Evolutionary conservation across 2,113 vertebrate genomes (phyloP).

Genomic region (Butorides virescens): DNA sequence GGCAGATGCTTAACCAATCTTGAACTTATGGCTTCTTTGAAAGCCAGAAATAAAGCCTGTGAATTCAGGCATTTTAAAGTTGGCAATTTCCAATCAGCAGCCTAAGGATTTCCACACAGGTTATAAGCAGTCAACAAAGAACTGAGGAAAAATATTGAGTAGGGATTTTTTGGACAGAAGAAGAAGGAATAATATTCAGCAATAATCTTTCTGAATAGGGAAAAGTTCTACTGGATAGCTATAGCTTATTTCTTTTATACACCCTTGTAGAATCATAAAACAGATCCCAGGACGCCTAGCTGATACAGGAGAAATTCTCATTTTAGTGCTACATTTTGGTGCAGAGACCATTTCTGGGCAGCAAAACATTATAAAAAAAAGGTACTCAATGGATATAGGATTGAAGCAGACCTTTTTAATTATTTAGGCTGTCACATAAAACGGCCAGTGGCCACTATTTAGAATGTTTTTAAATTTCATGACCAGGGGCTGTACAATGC

Average conservation of each 20-base stretch:
- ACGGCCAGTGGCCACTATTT: background rate
- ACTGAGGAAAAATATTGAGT: background rate
- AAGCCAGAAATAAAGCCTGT: background rate
- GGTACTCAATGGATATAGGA: background rate
- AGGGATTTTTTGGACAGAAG: background rate
- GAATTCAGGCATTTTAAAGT: background rate
- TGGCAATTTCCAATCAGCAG: background rate
- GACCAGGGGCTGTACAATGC: background rate
- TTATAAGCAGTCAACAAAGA: background rate
- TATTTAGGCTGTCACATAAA: conserved; percentile 35
- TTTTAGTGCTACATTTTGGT: background rate
- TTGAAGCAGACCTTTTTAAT: conserved; percentile 18
- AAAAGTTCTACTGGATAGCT: conserved; percentile 4
- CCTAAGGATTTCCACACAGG: background rate
- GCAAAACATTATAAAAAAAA: background rate
- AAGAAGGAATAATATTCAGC: background rate
- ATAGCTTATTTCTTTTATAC: conserved; percentile 25
- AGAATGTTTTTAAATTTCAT: conserved; percentile 37
- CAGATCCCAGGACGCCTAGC: background rate
- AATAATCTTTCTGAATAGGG: background rate
- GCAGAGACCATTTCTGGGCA: background rate
- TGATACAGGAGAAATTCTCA: conserved; percentile 34
- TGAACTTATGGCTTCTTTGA: background rate
- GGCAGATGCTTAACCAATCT: background rate
- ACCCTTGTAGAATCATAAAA: conserved; percentile 22